Base-by-base conservation (phyloP, 64 coral and sea anemone species). In the Orbicella faveolata region DNA sequence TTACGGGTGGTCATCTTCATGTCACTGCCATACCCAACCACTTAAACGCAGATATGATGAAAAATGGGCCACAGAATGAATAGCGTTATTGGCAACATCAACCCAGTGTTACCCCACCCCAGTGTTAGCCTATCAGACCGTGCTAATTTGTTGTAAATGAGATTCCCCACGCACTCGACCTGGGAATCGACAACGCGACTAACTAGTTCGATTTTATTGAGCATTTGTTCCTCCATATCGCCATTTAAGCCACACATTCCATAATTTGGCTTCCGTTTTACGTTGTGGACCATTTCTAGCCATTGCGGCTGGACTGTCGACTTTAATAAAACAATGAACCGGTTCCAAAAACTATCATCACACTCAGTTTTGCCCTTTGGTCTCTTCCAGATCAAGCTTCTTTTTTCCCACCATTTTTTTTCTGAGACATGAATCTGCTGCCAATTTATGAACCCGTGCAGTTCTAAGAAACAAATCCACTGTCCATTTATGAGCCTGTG, bases 151-250 rank as follows among this genome's bases (percentile, higher is more conserved):
- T 14, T 37, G 18, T 44, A 4, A 1, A 89, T 84, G 10, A 34
- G 14, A 30, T 75, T 68, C 62, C 80, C 87, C 16, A 94, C 52
- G 16, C 90, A 36, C 55, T 77, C 54, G 9, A 94, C 15, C 34
- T 89, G 90, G 23, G 88, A 86, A 94, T 94, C 88, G 23, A 90
- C 48, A 34, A 94, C 57, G 4, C 82, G 93, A 3, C 88, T 76
- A n/a, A 89, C 88, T 16, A 94, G 81, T 63, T 94, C 88, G 33
- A 89, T 14, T 75, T 89, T 89, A 44, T 94, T 94, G 17, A 36
- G 8, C 36, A 75, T 52, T 54, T 59, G 34, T 51, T 94, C 77
- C 78, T 88, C 91, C 85, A 93, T 64, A 19, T 81, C 7, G 19
- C 33, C 36, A 36, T 88, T 63, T 39, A 93, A 35, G 14, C 69